Percentiles rank a stretch among this genome's conserved stretches.
These are phyloP conservation scores for Pundamilia nyererei DNA, from an alignment of 2,113 vertebrate species.

Conservation along the genomic window DNA sequence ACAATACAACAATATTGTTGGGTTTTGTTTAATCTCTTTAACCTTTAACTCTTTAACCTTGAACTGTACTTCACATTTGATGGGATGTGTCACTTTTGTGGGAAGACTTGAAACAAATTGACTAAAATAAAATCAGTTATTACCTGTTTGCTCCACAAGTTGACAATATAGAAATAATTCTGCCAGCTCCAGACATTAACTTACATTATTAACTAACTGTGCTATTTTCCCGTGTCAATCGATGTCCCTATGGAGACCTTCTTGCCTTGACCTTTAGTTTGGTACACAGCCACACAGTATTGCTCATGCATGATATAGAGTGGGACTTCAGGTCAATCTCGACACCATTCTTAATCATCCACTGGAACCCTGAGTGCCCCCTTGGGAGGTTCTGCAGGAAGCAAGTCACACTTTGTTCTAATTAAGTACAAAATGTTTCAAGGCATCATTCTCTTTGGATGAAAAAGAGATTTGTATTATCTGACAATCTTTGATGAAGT, in stretches of 20 bases:
- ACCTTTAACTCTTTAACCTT: background rate
- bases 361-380: constrained; percentile 8
- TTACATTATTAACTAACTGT: background rate
- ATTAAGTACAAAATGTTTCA: constrained; percentile 30
- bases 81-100: background rate
- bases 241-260: background rate
- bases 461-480: no score
- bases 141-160: background rate
- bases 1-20: background rate
- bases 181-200: background rate
- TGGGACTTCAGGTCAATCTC: constrained; percentile 9
- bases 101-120: background rate
- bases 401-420: constrained; percentile 46
- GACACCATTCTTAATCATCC: constrained; percentile 24
- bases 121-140: background rate
- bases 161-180: background rate
- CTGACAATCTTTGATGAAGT: background rate
- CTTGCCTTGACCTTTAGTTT: background rate
- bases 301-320: constrained; percentile 2
- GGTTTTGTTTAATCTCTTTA: background rate
- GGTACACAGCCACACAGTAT: background rate
- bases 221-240: background rate
- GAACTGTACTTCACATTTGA: background rate
- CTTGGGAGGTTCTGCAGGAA: constrained; percentile 12
- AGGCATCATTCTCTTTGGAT: background rate